Conservation (phyloP, 2,797 vertebrate genomes). For the Linurgus olivaceus region DNA sequence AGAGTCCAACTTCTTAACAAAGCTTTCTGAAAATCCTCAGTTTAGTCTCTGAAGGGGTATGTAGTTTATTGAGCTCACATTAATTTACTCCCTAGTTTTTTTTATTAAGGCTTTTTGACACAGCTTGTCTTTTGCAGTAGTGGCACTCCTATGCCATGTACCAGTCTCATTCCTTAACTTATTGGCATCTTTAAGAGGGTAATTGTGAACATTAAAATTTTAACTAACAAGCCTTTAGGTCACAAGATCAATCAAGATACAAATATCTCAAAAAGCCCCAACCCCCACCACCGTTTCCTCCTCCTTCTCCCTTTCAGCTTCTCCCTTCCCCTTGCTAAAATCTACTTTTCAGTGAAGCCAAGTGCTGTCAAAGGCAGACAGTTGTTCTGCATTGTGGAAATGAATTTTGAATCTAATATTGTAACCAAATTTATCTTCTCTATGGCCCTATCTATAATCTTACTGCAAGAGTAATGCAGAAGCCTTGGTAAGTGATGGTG, state of each 20-base stretch:
- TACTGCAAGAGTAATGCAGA: background rate
- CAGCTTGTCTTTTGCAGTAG: background rate
- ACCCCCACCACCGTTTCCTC: rapidly evolving
- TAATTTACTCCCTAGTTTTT: background rate
- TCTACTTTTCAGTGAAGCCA: background rate
- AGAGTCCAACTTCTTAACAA: background rate
- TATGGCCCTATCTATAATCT: background rate
- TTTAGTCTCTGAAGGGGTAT: background rate
- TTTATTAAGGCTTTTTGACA: background rate
- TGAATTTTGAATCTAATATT: background rate
- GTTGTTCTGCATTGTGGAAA: background rate
- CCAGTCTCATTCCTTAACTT: background rate
- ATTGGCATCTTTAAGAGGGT: background rate
- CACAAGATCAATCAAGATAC: background rate
- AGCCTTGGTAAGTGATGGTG: background rate
- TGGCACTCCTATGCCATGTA: background rate
- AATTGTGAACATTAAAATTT: background rate
- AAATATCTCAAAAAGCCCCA: background rate
- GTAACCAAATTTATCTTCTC: background rate
- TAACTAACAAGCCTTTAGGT: background rate
- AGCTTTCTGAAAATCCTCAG: background rate
- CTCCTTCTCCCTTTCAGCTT: background rate
- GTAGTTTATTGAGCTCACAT: background rate
- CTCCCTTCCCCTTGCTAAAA: background rate
- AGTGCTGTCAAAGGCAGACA: background rate